phyloP scores from a whole-genome alignment of 2,113 vertebrate species.

The Spea bombifrons region DNA sequence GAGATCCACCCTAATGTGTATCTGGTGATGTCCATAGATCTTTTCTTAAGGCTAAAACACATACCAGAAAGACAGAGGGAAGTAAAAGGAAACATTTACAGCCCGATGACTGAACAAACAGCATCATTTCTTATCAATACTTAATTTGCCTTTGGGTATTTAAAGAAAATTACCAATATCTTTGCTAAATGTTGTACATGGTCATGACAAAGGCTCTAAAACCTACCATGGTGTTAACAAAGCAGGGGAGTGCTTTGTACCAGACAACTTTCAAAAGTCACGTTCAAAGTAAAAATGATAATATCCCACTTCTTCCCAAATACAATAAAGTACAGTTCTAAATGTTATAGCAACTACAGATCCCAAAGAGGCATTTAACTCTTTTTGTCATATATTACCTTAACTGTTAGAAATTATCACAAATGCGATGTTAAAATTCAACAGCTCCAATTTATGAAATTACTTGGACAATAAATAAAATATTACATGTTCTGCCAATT shows the following conservation, averaged over 20 bases:
- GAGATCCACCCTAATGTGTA: too few species aligned
- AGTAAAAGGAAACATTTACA: not conserved
- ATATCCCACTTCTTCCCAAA: not conserved
- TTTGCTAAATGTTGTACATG: not conserved
- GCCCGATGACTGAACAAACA: not conserved
- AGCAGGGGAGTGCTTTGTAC: too few species aligned
- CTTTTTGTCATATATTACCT: not conserved
- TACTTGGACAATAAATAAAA: too few species aligned
- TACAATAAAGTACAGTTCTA: not conserved
- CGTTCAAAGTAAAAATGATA: not conserved
- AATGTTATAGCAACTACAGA: too few species aligned
- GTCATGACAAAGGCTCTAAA: not conserved
- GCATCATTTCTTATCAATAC: not conserved
- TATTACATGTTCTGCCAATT: too few species aligned
- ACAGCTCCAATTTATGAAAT: too few species aligned
- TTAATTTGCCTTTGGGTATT: not conserved
- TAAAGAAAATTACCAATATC: not conserved
- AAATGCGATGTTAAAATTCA: too few species aligned
- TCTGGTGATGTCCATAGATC: too few species aligned
- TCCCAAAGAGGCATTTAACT: too few species aligned
- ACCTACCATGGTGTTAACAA: not conserved
- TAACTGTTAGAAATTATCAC: too few species aligned
- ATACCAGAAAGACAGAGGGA: not conserved
- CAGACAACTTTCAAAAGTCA: too few species aligned
- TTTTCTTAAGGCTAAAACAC: too few species aligned